These are phyloP conservation scores for Diuraphis noxia DNA, from an alignment of 1,140 invertebrate genomes.

Conservation along the genomic window DNA sequence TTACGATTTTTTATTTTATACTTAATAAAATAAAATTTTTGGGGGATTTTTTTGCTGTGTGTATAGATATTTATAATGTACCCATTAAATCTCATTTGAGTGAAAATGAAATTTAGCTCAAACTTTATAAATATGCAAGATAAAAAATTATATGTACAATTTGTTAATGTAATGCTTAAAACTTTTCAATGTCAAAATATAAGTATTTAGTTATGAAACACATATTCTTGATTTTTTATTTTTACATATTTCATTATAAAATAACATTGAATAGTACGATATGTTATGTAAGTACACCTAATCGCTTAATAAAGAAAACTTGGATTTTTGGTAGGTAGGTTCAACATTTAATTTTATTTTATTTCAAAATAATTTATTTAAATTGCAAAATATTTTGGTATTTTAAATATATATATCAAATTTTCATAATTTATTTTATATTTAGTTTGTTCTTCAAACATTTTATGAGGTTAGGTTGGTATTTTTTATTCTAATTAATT, in stretches of 20 bases:
- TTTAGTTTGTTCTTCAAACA: not conserved
- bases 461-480: not conserved
- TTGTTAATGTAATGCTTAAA: not conserved
- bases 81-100: not conserved
- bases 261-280: not conserved
- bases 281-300: not conserved
- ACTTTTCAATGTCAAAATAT: not conserved
- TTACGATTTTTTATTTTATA: not conserved
- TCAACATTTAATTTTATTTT: not conserved
- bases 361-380: not conserved
- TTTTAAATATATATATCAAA: not conserved
- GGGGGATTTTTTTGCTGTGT: not conserved
- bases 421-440: not conserved
- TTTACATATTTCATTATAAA: not conserved
- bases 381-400: not conserved
- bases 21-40: not conserved
- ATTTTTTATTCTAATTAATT: not conserved
- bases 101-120: not conserved
- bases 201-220: not conserved
- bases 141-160: not conserved
- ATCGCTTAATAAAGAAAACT: not conserved
- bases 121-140: not conserved
- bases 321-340: not conserved
- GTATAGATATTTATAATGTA: not conserved
- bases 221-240: not conserved